Conservation (phyloP, 2,888 invertebrate species). For the Carpatolechia fugitivella region DNA sequence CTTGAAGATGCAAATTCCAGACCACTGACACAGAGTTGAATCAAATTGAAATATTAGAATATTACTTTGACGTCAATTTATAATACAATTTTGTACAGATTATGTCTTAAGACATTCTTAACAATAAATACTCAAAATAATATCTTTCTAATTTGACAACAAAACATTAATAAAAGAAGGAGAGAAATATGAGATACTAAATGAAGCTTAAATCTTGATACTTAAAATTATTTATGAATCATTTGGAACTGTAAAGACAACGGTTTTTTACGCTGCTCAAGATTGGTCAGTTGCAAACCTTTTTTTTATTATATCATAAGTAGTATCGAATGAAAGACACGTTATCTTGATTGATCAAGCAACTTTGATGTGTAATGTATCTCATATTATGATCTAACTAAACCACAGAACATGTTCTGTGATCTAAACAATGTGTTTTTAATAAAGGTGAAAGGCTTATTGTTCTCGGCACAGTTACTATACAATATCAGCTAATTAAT, state of each 20-base stretch:
- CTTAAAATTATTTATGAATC: not conserved
- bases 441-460: slow-evolving; percentile 32
- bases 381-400: too few species aligned
- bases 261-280: not conserved
- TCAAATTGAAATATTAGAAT: not conserved
- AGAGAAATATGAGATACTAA: not conserved
- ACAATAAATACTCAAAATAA: too few species aligned
- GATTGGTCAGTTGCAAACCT: not conserved
- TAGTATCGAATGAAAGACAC: slow-evolving; percentile 11
- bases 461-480: slow-evolving; percentile 27
- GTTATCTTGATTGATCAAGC: slow-evolving; percentile 22
- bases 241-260: not conserved
- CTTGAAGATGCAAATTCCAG: not conserved
- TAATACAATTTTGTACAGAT: too few species aligned
- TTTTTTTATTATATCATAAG: slow-evolving; percentile 6
- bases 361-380: slow-evolving; percentile 18
- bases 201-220: not conserved
- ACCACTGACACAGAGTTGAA: not conserved
- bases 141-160: too few species aligned
- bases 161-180: too few species aligned
- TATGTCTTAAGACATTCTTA: too few species aligned
- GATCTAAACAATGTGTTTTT: slow-evolving; percentile 22
- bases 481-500: slow-evolving; percentile 21
- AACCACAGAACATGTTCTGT: slow-evolving; percentile 15
- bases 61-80: not conserved